Percentiles rank a stretch among this genome's conserved stretches.
These are phyloP conservation scores for Drosophila navojoa DNA, from an alignment of 1,140 invertebrate species.

Conservation along the genomic window DNA sequence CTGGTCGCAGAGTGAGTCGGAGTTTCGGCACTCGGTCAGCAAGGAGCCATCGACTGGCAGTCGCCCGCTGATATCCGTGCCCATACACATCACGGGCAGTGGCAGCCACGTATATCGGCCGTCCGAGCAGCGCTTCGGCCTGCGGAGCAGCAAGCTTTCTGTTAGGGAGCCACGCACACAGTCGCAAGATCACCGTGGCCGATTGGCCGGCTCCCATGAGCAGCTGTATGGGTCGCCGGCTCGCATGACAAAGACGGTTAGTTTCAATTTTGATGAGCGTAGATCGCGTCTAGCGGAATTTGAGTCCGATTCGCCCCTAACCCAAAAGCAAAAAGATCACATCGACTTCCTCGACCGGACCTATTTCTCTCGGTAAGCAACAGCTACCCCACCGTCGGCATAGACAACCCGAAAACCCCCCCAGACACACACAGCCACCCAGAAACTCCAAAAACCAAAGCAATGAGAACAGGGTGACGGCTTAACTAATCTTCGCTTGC, in stretches of 20 bases:
- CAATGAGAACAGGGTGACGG: slow-evolving; percentile 44
- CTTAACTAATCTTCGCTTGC: slow-evolving; percentile 61
- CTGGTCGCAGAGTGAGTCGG: slow-evolving; percentile 48
- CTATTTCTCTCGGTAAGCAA: slow-evolving; percentile 83
- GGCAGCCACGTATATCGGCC: slow-evolving; percentile 58
- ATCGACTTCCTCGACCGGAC: slow-evolving; percentile 79
- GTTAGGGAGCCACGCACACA: slow-evolving; percentile 74
- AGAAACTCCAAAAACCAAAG: slow-evolving; percentile 29
- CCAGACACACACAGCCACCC: slow-evolving; percentile 38
- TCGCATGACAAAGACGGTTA: slow-evolving; percentile 83
- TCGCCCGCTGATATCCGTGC: slow-evolving; percentile 70
- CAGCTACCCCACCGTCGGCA: slow-evolving; percentile 38
- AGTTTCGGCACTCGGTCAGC: slow-evolving; percentile 37
- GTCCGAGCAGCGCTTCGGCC: slow-evolving; percentile 63
- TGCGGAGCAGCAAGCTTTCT: slow-evolving; percentile 52
- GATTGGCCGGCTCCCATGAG: slow-evolving; percentile 65
- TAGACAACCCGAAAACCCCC: slow-evolving; percentile 4
- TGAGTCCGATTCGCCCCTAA: slow-evolving; percentile 73
- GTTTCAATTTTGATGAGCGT: slow-evolving; percentile 83
- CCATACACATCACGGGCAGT: slow-evolving; percentile 64
- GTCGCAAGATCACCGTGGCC: slow-evolving; percentile 70
- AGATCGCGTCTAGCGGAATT: slow-evolving; percentile 77
- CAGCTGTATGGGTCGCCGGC: slow-evolving; percentile 60
- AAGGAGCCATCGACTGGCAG: slow-evolving; percentile 61
- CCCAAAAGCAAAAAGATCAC: slow-evolving; percentile 78